phyloP scores from a whole-genome alignment of 2,113 vertebrate species.

The Willisornis vidua region DNA sequence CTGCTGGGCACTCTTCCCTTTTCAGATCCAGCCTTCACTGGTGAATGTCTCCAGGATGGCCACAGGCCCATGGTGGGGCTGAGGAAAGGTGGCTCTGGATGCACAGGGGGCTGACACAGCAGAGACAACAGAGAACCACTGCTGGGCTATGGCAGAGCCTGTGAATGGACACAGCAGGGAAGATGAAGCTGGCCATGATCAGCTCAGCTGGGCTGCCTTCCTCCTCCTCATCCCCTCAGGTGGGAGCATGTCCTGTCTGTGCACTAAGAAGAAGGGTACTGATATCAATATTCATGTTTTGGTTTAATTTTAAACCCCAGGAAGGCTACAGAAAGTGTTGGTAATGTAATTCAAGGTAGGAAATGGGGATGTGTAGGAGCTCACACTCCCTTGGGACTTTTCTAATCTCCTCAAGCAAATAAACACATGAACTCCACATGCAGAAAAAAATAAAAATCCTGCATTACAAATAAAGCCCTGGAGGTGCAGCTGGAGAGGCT shows the following conservation, averaged over 20 bases:
- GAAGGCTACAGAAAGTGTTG: not conserved
- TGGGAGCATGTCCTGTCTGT: not conserved
- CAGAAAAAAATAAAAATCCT: not conserved
- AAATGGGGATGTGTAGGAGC: constrained; percentile 15
- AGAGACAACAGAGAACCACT: not conserved
- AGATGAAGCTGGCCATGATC: fast-evolving
- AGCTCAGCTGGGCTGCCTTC: not conserved
- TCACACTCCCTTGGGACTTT: not conserved
- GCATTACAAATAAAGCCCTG: not conserved
- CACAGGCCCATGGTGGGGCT: not conserved
- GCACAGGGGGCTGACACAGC: not conserved
- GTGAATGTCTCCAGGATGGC: not conserved
- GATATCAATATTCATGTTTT: constrained; percentile 16
- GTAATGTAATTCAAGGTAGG: constrained; percentile 4
- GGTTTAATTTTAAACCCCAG: constrained; percentile 22
- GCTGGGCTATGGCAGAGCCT: fast-evolving
- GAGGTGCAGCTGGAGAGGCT: not conserved
- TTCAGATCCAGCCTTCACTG: not conserved
- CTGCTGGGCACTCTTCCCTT: not conserved
- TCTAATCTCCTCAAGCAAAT: constrained; percentile 35
- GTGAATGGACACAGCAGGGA: fast-evolving
- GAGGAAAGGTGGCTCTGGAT: no score
- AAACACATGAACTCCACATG: constrained; percentile 33
- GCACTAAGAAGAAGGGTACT: not conserved
- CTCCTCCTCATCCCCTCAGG: not conserved